Evolutionary conservation across 2,888 invertebrate genomes (phyloP).

Genomic region (Tetranychus piercei): DNA sequence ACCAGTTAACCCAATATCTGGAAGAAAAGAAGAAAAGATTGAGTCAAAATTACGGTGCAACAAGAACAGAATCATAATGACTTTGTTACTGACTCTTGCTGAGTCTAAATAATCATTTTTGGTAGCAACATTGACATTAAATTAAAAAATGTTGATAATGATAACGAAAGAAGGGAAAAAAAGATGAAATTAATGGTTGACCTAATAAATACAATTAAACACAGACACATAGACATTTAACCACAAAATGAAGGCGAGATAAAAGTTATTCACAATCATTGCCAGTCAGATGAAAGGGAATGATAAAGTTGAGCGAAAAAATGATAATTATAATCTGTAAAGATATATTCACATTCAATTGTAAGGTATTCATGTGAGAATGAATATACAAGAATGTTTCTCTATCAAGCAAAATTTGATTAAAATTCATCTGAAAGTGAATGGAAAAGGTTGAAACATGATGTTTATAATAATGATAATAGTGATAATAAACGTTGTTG

Average conservation of each 20-base stretch:
- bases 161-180: not conserved
- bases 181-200: not conserved
- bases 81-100: too few species aligned
- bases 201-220: not conserved
- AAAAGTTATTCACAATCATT: too few species aligned
- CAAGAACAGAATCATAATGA: too few species aligned
- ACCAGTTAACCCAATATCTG: not conserved
- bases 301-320: not conserved
- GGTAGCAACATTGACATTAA: too few species aligned
- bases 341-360: not conserved
- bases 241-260: too few species aligned
- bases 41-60: not conserved
- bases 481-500: too few species aligned
- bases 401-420: not conserved
- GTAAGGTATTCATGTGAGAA: not conserved
- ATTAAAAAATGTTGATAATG: too few species aligned
- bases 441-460: too few species aligned
- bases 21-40: not conserved
- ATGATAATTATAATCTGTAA: not conserved
- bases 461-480: too few species aligned
- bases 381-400: not conserved
- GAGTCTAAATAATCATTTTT: too few species aligned
- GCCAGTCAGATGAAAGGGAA: too few species aligned
- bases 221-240: not conserved
- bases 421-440: not conserved